These are phyloP conservation scores for Hydrophis major DNA, from an alignment of 2,797 vertebrate species.

Conservation along the genomic window DNA sequence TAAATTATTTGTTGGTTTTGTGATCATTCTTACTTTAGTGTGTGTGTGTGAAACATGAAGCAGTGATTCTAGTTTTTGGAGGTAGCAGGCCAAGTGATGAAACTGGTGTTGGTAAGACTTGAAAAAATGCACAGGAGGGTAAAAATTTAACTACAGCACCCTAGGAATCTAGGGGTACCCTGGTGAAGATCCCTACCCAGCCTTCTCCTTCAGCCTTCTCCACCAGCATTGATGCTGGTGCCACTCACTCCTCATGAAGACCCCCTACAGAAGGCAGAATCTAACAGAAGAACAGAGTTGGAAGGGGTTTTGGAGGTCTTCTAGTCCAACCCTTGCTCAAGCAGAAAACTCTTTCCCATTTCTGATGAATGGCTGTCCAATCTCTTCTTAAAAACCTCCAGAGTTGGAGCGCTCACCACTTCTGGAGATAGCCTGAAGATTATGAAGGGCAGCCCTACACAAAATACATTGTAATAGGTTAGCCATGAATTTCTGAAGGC, in stretches of 20 bases:
- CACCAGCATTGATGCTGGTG: background rate
- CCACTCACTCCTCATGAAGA: background rate
- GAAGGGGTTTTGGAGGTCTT: too few species aligned
- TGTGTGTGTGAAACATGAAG: background rate
- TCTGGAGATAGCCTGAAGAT: background rate
- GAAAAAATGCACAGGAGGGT: background rate
- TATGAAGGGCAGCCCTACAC: background rate
- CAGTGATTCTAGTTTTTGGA: background rate
- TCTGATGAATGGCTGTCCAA: background rate
- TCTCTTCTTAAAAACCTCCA: background rate
- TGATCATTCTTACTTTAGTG: background rate
- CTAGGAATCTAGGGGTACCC: background rate
- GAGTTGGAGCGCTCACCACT: accelerated
- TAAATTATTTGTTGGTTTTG: background rate
- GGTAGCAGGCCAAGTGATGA: background rate
- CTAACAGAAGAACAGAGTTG: too few species aligned
- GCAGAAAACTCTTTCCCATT: too few species aligned
- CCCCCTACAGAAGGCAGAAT: background rate
- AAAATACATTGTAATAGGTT: background rate
- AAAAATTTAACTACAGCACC: background rate
- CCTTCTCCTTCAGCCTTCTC: background rate
- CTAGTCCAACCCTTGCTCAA: too few species aligned
- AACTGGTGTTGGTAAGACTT: background rate
- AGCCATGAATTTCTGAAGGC: background rate
- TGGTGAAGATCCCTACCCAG: background rate